These are phyloP conservation scores for Sparus aurata DNA, from an alignment of 2,797 vertebrate genomes.

Conservation along the genomic window DNA sequence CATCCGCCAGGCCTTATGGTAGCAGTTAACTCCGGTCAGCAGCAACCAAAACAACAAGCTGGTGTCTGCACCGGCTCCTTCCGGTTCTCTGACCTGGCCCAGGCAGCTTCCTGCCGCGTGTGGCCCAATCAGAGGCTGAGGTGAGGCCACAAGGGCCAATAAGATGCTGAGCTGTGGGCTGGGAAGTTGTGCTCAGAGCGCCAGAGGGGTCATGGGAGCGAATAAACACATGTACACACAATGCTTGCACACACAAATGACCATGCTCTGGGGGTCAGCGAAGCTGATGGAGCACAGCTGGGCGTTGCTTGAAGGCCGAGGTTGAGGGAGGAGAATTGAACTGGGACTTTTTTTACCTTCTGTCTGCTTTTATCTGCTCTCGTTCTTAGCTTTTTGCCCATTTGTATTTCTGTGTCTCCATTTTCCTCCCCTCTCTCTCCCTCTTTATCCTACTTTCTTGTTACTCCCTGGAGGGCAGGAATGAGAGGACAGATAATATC, in stretches of 20 bases:
- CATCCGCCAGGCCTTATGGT: slow-evolving; percentile 74
- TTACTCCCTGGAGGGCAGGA: slow-evolving; percentile 72
- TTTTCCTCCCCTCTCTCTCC: slow-evolving; percentile 40
- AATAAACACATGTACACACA: slow-evolving; percentile 64
- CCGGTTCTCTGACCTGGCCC: slow-evolving; percentile 52
- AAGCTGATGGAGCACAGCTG: slow-evolving; percentile 65
- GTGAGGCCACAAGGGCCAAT: slow-evolving; percentile 55
- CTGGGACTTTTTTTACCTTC: slow-evolving; percentile 31
- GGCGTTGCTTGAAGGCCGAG: slow-evolving; percentile 25
- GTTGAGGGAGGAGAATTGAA: slow-evolving; percentile 31
- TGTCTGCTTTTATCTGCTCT: slow-evolving; percentile 35
- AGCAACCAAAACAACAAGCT: slow-evolving; percentile 78
- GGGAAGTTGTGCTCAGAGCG: slow-evolving; percentile 42
- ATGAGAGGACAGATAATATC: slow-evolving; percentile 81
- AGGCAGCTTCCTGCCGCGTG: slow-evolving; percentile 57
- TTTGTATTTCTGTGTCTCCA: slow-evolving; percentile 46
- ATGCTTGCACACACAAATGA: slow-evolving; percentile 30
- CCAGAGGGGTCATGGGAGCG: slow-evolving; percentile 53
- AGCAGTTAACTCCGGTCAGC: slow-evolving; percentile 70
- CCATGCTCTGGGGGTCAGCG: slow-evolving; percentile 40
- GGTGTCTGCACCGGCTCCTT: slow-evolving; percentile 52
- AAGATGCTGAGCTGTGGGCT: slow-evolving; percentile 62
- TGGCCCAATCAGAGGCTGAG: slow-evolving; percentile 62
- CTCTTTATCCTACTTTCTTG: slow-evolving; percentile 69
- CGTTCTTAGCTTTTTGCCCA: slow-evolving; percentile 40